Evolutionary conservation across 2,888 invertebrate genomes (phyloP), one percentile per base, ranked within the genome.

Genomic region (Drosophila prolongata): DNA sequence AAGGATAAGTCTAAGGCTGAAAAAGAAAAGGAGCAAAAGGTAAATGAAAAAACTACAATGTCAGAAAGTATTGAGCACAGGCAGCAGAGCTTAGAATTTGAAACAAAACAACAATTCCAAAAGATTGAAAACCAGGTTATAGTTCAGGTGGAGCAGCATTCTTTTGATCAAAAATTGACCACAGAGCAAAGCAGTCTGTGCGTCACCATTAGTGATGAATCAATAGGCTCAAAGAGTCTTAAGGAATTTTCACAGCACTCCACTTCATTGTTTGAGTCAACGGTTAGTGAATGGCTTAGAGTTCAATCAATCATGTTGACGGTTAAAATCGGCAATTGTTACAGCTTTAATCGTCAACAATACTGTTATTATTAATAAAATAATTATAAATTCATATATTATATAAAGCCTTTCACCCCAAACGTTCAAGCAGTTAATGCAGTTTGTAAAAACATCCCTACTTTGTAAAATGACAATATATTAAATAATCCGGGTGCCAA

Each of bases 1-100:
- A 57, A 55, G 57, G 91, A 91, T 58, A 89, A 90, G 92, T 75
- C 76, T 11, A 87, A 88, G 77, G 93, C 93, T 87, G 90, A 91
- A 93, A 77, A 77, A 8, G 89, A 89, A 78, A 93, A 93, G 85
- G 89, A 91, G 91, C 93, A 75, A 70, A 85, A 91, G 91, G 89
- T 94, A 94, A 90, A 92, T 77, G 35, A 57, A 35, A 27, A 9
- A 10, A 16, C 3, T 14, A 16, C 19, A n/a, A 11, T 34, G 3
- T 37, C n/a, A 16, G 24, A 38, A 1, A 13, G 13, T n/a, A 10
- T n/a, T n/a, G 3, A 49, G 2, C n/a, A 34, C 34, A 10, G 6
- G 6, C 27, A 14, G 13, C 30, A 30, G 14, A 14, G 9, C 9
- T 27, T 49, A 49, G 47, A 49, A 16, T 11, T 11, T 34, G 30